phyloP scores from a whole-genome alignment of 1,140 invertebrate genomes.

The Drosophila parabipectinata region DNA sequence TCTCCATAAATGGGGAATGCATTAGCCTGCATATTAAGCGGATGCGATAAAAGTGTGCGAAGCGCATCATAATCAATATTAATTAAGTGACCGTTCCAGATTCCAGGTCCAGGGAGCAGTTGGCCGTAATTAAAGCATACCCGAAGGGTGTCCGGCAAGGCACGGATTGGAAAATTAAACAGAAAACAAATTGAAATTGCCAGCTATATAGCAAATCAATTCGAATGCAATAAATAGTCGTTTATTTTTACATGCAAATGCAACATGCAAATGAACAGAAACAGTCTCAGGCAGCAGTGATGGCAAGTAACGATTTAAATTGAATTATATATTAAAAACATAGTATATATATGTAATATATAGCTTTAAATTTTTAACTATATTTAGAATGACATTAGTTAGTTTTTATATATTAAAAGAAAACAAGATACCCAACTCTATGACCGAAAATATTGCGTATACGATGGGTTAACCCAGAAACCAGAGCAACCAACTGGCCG shows the following conservation, averaged over 20 bases:
- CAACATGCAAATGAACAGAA: constrained; percentile 52
- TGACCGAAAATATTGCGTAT: constrained; percentile 26
- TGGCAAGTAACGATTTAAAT: background rate
- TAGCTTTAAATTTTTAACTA: too few species aligned
- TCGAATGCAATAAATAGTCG: constrained; percentile 56
- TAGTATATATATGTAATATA: too few species aligned
- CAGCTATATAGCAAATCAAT: constrained; percentile 24
- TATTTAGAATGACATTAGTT: too few species aligned
- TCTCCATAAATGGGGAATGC: constrained; percentile 60
- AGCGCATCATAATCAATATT: constrained; percentile 71
- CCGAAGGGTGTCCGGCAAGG: constrained; percentile 8
- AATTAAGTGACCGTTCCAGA: constrained; percentile 45
- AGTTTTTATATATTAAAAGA: too few species aligned
- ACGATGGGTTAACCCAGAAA: constrained; percentile 33
- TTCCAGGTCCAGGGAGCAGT: constrained; percentile 8
- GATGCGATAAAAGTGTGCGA: constrained; percentile 25
- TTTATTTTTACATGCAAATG: constrained; percentile 66
- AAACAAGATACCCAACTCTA: background rate
- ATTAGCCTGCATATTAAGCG: constrained; percentile 53
- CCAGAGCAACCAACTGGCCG: constrained; percentile 27
- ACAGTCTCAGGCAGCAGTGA: background rate
- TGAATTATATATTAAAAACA: background rate
- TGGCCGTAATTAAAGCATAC: constrained; percentile 60
- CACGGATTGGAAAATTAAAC: constrained; percentile 12
- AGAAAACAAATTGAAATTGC: constrained; percentile 46